These are phyloP conservation scores for Trematomus bernacchii DNA, from an alignment of 2,797 vertebrate genomes.

Conservation along the genomic window DNA sequence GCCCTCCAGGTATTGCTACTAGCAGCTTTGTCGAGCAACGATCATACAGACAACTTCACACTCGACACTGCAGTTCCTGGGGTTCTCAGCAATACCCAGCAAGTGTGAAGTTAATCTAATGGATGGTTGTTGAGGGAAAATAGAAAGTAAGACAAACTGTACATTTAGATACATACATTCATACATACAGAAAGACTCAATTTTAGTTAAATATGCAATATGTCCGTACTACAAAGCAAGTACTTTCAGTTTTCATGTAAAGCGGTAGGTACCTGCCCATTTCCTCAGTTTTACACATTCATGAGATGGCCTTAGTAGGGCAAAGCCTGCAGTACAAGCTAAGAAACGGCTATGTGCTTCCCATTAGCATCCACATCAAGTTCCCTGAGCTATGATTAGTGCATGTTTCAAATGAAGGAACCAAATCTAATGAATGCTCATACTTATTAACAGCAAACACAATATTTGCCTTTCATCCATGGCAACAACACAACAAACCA, in stretches of 20 bases:
- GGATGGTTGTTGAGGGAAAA: no score
- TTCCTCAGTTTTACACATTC: conserved; percentile 26
- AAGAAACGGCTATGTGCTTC: conserved; percentile 36
- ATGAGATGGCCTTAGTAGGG: conserved; percentile 15
- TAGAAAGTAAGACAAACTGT: no score
- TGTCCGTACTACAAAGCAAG: neutral
- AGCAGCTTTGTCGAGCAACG: no score
- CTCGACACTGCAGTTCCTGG: no score
- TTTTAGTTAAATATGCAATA: no score
- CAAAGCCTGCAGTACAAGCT: conserved; percentile 21
- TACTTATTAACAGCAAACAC: conserved; percentile 37
- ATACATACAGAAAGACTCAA: no score
- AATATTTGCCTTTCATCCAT: conserved; percentile 22
- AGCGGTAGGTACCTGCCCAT: neutral
- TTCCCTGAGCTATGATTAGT: conserved; percentile 29
- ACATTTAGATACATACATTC: no score
- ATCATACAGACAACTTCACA: no score
- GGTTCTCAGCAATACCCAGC: no score
- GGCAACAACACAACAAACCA: conserved; percentile 43
- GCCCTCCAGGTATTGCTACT: no score
- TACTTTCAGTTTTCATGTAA: conserved; percentile 17
- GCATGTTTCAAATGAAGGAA: conserved; percentile 48
- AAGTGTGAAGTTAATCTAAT: no score
- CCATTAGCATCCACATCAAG: conserved; percentile 34
- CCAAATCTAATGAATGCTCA: conserved; percentile 24